phyloP scores from a whole-genome alignment of 2,797 vertebrate genomes.

The Syncerus caffer region DNA sequence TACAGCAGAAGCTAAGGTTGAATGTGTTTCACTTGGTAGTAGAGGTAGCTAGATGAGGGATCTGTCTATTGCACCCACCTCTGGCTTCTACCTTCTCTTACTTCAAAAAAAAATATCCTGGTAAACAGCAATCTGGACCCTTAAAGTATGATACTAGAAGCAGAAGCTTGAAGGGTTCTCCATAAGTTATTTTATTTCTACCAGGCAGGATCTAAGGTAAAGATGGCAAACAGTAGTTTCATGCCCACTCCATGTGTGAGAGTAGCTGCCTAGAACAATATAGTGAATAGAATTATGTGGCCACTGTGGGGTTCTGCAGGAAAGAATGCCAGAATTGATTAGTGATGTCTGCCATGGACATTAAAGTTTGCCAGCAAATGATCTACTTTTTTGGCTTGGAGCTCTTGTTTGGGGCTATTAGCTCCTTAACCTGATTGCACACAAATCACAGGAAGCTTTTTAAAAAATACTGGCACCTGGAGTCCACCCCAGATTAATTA shows the following conservation, averaged over 20 bases:
- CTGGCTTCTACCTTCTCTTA: background rate
- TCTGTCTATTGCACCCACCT: background rate
- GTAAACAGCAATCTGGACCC: background rate
- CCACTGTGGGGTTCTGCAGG: background rate
- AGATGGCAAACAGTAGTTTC: constrained; percentile 12
- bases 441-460: constrained; percentile 5
- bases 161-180: constrained; percentile 12
- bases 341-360: background rate
- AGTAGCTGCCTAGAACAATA: background rate
- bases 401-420: background rate
- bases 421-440: constrained; percentile 11
- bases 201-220: constrained; percentile 18
- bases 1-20: background rate
- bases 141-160: constrained; percentile 33
- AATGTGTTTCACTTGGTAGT: background rate
- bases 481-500: constrained; percentile 12
- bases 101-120: constrained; percentile 4
- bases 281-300: constrained; percentile 17
- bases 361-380: background rate
- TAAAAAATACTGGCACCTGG: background rate
- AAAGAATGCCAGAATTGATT: constrained; percentile 10
- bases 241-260: background rate
- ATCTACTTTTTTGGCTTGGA: background rate
- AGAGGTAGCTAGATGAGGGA: background rate
- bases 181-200: background rate